Conservation (phyloP, 1,140 invertebrate species). For the Pemphigus obesinymphae region DNA sequence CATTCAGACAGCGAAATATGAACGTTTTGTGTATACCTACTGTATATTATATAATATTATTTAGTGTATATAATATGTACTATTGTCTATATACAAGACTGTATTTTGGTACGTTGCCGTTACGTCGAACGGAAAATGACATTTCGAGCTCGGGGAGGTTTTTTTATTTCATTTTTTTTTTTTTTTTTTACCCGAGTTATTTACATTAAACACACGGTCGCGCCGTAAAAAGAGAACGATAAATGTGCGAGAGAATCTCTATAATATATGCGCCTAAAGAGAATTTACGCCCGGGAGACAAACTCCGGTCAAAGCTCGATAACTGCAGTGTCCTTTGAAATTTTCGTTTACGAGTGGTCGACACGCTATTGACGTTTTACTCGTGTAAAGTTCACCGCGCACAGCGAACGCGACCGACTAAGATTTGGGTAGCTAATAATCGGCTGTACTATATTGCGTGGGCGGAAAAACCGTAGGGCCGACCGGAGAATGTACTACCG, state of each 20-base stretch:
- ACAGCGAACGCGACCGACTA: background rate
- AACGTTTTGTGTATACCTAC: no score
- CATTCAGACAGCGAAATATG: no score
- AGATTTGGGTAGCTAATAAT: no score
- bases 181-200: background rate
- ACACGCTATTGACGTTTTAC: conserved; percentile 9
- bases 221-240: background rate
- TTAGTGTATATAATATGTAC: no score
- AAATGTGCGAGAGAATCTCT: background rate
- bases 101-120: background rate
- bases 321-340: conserved; percentile 16
- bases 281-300: background rate
- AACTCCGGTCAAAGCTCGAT: conserved; percentile 2
- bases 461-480: no score
- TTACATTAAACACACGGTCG: background rate
- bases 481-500: no score
- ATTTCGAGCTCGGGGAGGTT: no score
- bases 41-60: no score
- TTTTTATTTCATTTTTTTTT: background rate
- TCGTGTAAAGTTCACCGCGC: background rate
- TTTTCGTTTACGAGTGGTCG: conserved; percentile 21
- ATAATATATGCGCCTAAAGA: no score
- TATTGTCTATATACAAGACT: no score
- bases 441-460: no score
- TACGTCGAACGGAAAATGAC: conserved; percentile 34